phyloP scores from a whole-genome alignment of 1,140 invertebrate species.

The Brachionus angularis region DNA sequence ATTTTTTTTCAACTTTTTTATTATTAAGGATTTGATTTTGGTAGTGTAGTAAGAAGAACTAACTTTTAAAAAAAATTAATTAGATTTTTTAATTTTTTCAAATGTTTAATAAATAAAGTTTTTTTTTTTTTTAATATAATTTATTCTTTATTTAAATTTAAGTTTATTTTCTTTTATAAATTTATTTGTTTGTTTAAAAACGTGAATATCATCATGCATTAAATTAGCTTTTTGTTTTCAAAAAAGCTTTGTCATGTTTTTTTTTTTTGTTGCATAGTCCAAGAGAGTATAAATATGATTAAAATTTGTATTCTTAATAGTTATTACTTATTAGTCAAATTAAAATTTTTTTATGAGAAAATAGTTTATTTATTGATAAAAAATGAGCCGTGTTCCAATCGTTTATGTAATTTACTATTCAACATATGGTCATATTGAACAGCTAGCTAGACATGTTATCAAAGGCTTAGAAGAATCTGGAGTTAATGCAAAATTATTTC shows the following conservation, averaged over 20 bases:
- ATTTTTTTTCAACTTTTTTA: constrained; percentile 2
- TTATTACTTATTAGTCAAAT: too few species aligned
- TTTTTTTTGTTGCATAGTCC: too few species aligned
- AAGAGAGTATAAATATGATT: too few species aligned
- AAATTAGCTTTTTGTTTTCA: too few species aligned
- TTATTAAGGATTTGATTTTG: constrained; percentile 34
- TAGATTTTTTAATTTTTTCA: not conserved
- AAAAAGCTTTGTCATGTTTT: too few species aligned
- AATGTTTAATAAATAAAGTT: not conserved
- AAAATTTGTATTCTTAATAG: too few species aligned
- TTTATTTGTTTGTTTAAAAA: too few species aligned
- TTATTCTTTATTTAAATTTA: not conserved
- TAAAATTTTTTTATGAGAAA: too few species aligned
- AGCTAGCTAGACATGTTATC: not conserved
- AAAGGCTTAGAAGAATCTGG: constrained; percentile 17
- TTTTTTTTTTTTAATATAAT: not conserved
- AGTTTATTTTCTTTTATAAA: too few species aligned
- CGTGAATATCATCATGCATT: too few species aligned
- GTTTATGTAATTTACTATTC: constrained; percentile 44
- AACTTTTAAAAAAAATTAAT: not conserved
- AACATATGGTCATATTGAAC: constrained; percentile 43
- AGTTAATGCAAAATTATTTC: constrained; percentile 34
- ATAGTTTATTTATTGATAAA: too few species aligned
- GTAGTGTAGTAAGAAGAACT: constrained; percentile 30
- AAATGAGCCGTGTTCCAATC: constrained; percentile 38